Evolutionary conservation across 2,888 invertebrate species (phyloP).

Genomic region (Disparrhopalites patrizii): DNA sequence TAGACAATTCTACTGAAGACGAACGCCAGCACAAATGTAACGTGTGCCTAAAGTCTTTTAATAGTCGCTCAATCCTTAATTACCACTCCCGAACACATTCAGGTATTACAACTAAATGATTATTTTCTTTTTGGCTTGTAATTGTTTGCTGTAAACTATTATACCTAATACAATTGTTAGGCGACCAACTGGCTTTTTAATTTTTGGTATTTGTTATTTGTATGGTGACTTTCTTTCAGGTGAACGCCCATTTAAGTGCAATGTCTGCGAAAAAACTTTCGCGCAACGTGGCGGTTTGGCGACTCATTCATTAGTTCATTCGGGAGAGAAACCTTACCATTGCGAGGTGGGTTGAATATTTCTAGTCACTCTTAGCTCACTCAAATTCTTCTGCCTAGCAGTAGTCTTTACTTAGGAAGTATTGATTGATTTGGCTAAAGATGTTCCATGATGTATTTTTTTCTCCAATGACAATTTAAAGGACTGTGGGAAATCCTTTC

Average conservation of each 20-base stretch:
- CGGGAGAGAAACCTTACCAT: slow-evolving; percentile 42
- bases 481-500: slow-evolving; percentile 41
- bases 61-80: slow-evolving; percentile 37
- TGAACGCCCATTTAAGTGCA: slow-evolving; percentile 36
- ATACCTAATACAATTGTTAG: neutral
- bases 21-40: slow-evolving; percentile 30
- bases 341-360: slow-evolving; percentile 30
- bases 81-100: slow-evolving; percentile 43
- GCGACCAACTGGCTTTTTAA: neutral
- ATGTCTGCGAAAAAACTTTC: slow-evolving; percentile 41
- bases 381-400: no score
- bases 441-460: no score
- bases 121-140: slow-evolving; percentile 19
- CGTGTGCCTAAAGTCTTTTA: slow-evolving; percentile 42
- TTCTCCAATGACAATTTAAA: no score
- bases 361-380: neutral
- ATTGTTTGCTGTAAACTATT: neutral
- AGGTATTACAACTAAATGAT: slow-evolving; percentile 27
- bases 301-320: slow-evolving; percentile 43
- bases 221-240: slow-evolving; percentile 7
- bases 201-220: neutral
- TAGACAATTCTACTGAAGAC: slow-evolving; percentile 15
- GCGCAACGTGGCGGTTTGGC: slow-evolving; percentile 44
- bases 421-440: no score
- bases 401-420: no score